phyloP scores from a whole-genome alignment of 35 echinoderm and acorn worm genomes.

The Apostichopus parvimensis region DNA sequence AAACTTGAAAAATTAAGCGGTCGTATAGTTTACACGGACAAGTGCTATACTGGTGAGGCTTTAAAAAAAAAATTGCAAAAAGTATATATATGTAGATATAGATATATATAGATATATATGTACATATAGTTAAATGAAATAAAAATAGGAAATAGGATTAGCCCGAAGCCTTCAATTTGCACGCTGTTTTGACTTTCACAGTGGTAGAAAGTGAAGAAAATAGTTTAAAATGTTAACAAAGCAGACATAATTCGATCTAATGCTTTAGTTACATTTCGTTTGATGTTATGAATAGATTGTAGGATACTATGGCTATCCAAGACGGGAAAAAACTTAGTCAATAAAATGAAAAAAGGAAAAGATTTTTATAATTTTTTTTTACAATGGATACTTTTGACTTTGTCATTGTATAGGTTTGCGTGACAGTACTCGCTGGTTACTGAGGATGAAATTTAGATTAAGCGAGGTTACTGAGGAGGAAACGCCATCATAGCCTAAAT shows the following conservation, averaged over 20 bases:
- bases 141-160: slow-evolving; percentile 3
- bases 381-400: slow-evolving; percentile 7
- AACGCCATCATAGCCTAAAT: background rate
- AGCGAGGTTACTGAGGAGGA: background rate
- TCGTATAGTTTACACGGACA: slow-evolving; percentile 2
- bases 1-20: slow-evolving; percentile 49
- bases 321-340: no score
- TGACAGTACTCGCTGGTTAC: background rate
- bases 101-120: no score
- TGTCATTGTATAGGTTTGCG: background rate
- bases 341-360: no score
- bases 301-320: no score
- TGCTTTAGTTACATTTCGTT: background rate
- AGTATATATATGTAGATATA: no score
- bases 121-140: background rate
- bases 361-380: background rate
- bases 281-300: no score
- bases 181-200: slow-evolving; percentile 40
- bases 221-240: slow-evolving; percentile 33
- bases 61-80: background rate
- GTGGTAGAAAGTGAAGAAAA: background rate
- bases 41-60: slow-evolving; percentile 27
- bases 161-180: slow-evolving; percentile 44
- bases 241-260: slow-evolving; percentile 40
- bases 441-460: background rate